Conservation (phyloP, 2,797 vertebrate genomes). For the Myotis daubentonii region DNA sequence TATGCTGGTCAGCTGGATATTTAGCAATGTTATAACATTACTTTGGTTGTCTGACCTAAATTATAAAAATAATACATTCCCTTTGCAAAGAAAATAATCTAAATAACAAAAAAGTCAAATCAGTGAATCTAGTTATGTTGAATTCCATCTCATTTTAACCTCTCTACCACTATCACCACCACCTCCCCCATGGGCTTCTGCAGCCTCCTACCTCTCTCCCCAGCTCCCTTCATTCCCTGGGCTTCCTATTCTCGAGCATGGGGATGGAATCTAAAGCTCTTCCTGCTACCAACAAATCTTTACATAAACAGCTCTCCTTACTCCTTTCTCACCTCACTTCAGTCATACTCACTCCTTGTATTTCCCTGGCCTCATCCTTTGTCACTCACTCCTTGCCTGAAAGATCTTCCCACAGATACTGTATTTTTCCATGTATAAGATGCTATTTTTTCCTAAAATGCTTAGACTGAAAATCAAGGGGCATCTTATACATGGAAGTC, state of each 20-base stretch:
- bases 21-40: background rate
- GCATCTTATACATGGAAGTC: no score
- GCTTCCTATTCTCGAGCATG: background rate
- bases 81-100: background rate
- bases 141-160: background rate
- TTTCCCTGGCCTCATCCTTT: background rate
- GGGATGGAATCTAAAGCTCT: background rate
- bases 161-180: fast-evolving
- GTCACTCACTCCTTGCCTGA: background rate
- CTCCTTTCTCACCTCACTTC: background rate
- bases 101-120: background rate
- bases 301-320: background rate
- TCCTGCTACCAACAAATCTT: background rate
- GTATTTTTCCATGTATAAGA: no score
- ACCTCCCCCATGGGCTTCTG: fast-evolving
- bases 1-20: background rate
- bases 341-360: background rate
- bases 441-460: no score
- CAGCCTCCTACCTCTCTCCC: no score
- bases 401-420: background rate
- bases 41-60: background rate
- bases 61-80: background rate
- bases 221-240: background rate
- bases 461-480: no score
- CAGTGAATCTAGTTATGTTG: background rate